Evolutionary conservation across 1,140 invertebrate genomes (phyloP), one percentile per base, ranked within the genome.

Genomic region (Anoplolepis gracilipes): DNA sequence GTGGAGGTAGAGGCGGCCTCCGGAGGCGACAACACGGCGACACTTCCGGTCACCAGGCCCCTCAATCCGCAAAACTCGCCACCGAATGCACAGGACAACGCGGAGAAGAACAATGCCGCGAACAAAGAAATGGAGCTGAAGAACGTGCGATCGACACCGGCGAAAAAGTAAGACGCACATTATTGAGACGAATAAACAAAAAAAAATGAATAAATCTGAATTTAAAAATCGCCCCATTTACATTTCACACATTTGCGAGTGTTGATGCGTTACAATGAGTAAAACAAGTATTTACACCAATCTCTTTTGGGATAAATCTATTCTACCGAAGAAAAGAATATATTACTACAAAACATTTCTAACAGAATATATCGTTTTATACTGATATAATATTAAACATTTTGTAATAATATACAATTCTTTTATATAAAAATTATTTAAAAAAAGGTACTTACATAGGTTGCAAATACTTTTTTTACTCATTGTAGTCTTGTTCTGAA

Each of bases 91-190:
- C 95, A 95, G 92, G 96, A 97, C 90, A 97, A 96, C 87, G 96
- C 97, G 55, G 97, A 97, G 93, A 97, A 97, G 94, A 97, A 97
- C 92, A 97, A 97, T 92, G 96, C 96, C 55, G 96, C 97, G 87
- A 97, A 97, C 95, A 98, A 98, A 96, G 97, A 98, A 93, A 97
- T 98, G 97, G 97, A 98, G 93, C 95, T 98, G 55, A 97, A 97
- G 95, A 97, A 97, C 92, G 97, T 97, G 57, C 97, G 97, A 93
- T 97, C 97, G 82, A 97, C 97, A 89, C 97, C 97, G 55, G 96
- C 97, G 86, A 97, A 97, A 96, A 97, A 97, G 97, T 97, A 96
- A 94, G 94, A 65, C 81, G 62, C 76, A 28, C 85, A 46, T 39
- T 77, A 55, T 42, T 25, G 59, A 85, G 84, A 57, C 39, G 53